phyloP scores from a whole-genome alignment of 2,113 vertebrate genomes.

The Salvelinus sp. region DNA sequence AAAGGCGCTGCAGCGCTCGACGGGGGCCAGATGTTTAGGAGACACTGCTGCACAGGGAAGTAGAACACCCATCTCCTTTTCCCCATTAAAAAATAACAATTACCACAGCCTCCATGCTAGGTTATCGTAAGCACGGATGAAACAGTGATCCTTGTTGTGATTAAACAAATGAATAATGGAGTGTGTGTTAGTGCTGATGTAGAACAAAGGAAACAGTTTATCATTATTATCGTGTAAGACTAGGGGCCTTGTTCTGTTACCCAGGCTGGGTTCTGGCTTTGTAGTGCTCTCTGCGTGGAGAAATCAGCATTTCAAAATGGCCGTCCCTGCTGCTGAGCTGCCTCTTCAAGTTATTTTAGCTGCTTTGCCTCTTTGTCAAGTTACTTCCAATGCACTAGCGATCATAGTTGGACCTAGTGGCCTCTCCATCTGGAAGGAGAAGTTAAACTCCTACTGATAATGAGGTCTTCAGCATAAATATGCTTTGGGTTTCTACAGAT shows the following conservation, averaged over 20 bases:
- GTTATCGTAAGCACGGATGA: conserved; percentile 27
- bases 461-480: conserved; percentile 21
- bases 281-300: not conserved
- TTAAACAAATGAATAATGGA: conserved; percentile 40
- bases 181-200: conserved; percentile 23
- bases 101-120: conserved; percentile 23
- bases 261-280: not conserved
- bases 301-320: too few species aligned
- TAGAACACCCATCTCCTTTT: conserved; percentile 26
- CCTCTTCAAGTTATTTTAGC: too few species aligned
- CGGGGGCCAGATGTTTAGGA: conserved; percentile 25
- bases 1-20: too few species aligned
- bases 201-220: conserved; percentile 28
- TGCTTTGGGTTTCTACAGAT: conserved; percentile 22
- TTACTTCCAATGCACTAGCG: not conserved
- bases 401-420: conserved; percentile 16
- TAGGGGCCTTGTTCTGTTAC: not conserved
- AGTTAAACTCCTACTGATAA: conserved; percentile 18
- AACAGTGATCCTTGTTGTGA: conserved; percentile 34
- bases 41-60: conserved; percentile 16
- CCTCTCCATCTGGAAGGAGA: not conserved
- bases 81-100: conserved; percentile 30
- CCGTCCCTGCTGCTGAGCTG: too few species aligned
- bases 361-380: too few species aligned
- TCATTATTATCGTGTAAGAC: conserved; percentile 10